phyloP scores from a whole-genome alignment of 2,113 vertebrate species.

The Eretmodus cyanostictus region DNA sequence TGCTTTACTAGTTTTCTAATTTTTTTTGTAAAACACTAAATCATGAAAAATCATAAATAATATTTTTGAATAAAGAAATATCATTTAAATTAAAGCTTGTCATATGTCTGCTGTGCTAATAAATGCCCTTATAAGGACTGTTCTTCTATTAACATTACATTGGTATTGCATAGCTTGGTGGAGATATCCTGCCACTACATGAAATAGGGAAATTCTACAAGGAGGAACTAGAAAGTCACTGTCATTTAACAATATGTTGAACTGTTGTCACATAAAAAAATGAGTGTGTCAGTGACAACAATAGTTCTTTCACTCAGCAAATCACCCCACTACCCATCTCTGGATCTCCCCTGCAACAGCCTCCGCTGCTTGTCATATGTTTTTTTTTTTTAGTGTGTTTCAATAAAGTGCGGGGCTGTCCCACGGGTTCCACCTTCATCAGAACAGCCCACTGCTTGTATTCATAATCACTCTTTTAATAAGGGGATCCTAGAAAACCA shows the following conservation, averaged over 20 bases:
- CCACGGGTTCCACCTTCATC: slow-evolving; percentile 19
- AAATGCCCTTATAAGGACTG: background rate
- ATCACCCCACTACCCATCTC: background rate
- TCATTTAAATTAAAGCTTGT: background rate
- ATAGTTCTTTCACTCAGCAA: slow-evolving; percentile 41
- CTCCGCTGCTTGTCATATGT: background rate
- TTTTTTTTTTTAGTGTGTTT: slow-evolving; percentile 4
- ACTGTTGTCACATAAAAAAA: background rate
- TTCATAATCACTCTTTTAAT: slow-evolving; percentile 15
- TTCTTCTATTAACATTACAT: background rate
- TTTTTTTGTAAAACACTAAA: background rate
- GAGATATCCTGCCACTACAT: background rate
- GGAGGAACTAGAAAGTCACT: slow-evolving; percentile 15
- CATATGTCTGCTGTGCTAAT: background rate
- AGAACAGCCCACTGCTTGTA: slow-evolving; percentile 5
- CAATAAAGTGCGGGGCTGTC: slow-evolving; percentile 40
- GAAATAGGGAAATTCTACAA: slow-evolving; percentile 6
- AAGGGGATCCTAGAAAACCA: slow-evolving; percentile 27
- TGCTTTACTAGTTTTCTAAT: background rate
- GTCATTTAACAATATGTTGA: slow-evolving; percentile 5
- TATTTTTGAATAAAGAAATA: background rate
- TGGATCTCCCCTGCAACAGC: slow-evolving; percentile 30
- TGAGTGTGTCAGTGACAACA: slow-evolving; percentile 29
- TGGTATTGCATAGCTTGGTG: background rate
- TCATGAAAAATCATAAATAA: background rate